A percentile compares a stretch with the other conserved stretches of the same genome.
Evolutionary conservation across 1,140 invertebrate species (phyloP).

Genomic region (Anagrus nilaparvatae): DNA sequence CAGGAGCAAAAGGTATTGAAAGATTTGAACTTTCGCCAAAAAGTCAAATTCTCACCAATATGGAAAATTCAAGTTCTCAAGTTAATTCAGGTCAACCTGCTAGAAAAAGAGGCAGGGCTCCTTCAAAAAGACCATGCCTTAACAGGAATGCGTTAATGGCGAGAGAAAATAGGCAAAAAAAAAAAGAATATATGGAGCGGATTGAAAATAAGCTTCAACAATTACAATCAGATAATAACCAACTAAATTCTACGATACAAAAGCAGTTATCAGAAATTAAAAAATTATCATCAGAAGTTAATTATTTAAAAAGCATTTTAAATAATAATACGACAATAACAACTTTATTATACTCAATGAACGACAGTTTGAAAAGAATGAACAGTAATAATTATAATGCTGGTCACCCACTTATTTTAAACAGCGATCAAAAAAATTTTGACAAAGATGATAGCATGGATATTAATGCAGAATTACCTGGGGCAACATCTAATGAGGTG

Average conservation of each 20-base stretch:
- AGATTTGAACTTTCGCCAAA: too few species aligned
- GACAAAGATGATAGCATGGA: neutral
- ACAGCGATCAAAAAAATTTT: neutral
- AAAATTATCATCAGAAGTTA: constrained; percentile 40
- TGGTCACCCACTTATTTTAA: too few species aligned
- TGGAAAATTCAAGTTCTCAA: too few species aligned
- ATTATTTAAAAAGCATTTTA: constrained; percentile 44
- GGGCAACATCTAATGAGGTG: too few species aligned
- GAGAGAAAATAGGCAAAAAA: constrained; percentile 46
- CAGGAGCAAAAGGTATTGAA: too few species aligned
- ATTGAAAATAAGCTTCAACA: constrained; percentile 42
- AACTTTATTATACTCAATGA: constrained; percentile 38
- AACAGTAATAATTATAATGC: too few species aligned
- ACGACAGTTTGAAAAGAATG: constrained; percentile 20
- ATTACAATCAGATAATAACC: constrained; percentile 39
- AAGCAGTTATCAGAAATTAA: constrained; percentile 38
- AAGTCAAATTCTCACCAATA: too few species aligned
- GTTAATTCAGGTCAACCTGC: too few species aligned
- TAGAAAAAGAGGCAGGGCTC: constrained; percentile 24
- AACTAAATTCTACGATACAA: constrained; percentile 37
- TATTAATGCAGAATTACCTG: neutral
- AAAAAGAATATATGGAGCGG: constrained; percentile 46
- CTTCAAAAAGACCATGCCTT: constrained; percentile 32
- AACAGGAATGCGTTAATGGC: constrained; percentile 48
- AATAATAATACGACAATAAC: constrained; percentile 42